Conservation (phyloP, 2,797 vertebrate species). For the Argya squamiceps region DNA sequence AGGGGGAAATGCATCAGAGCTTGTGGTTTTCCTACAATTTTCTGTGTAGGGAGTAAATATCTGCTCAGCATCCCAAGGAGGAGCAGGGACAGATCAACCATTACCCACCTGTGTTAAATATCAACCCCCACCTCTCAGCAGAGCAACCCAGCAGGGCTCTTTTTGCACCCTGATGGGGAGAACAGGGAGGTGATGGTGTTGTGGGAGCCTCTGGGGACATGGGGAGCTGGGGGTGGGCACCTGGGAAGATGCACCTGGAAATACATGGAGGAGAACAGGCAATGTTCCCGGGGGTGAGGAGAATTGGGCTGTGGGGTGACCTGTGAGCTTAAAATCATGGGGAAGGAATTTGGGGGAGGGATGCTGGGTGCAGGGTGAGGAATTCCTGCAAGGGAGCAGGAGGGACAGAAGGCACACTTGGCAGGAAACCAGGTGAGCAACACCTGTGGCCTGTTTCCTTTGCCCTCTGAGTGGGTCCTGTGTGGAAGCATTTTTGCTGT, state of each 20-base stretch:
- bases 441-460: neutral
- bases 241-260: neutral
- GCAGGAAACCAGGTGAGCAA: neutral
- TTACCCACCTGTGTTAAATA: neutral
- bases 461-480: neutral
- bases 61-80: neutral
- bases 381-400: neutral
- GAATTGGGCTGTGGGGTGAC: fast-evolving
- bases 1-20: neutral
- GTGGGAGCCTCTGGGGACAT: neutral
- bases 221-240: neutral
- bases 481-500: fast-evolving
- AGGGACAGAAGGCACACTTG: neutral
- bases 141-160: fast-evolving
- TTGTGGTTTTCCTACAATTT: neutral
- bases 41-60: neutral
- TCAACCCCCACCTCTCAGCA: neutral
- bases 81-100: neutral
- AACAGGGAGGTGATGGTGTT: neutral
- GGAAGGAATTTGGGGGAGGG: too few relatives aligned
- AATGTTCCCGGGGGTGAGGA: neutral
- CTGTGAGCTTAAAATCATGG: fast-evolving
- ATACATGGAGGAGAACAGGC: fast-evolving
- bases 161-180: neutral
- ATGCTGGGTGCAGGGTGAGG: neutral